Evolutionary conservation across 2,888 invertebrate genomes (phyloP).

Genomic region (Sminthurides aquaticus): DNA sequence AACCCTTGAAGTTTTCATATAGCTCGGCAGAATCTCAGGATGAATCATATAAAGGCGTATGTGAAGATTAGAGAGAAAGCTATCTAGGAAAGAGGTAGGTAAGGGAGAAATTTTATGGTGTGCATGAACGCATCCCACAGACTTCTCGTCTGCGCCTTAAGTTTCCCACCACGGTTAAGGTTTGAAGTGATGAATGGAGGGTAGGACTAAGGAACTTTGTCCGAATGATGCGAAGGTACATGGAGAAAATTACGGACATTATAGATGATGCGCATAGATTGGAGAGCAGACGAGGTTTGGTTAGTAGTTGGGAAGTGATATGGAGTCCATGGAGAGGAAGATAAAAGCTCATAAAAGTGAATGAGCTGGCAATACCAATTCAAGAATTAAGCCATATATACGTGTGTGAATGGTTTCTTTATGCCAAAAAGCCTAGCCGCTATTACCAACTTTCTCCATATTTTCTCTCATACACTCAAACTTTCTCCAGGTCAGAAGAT

Average conservation of each 20-base stretch:
- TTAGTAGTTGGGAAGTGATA: neutral
- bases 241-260: neutral
- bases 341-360: slow-evolving; percentile 19
- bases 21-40: no score
- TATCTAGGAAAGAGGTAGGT: no score
- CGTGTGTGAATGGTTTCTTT: neutral
- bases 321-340: neutral
- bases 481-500: neutral
- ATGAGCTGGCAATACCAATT: slow-evolving; percentile 25
- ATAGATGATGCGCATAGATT: neutral
- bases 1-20: no score
- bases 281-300: neutral
- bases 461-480: neutral
- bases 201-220: no score
- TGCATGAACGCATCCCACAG: no score
- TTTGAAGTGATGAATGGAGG: no score
- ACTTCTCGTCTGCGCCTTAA: no score
- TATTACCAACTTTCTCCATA: slow-evolving; percentile 22
- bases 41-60: no score
- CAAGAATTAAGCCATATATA: slow-evolving; percentile 21
- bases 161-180: no score
- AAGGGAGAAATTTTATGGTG: no score
- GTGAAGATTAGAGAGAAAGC: no score
- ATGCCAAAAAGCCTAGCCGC: neutral
- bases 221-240: no score